phyloP scores from a whole-genome alignment of 2,113 vertebrate species.

The Talpa occidentalis region DNA sequence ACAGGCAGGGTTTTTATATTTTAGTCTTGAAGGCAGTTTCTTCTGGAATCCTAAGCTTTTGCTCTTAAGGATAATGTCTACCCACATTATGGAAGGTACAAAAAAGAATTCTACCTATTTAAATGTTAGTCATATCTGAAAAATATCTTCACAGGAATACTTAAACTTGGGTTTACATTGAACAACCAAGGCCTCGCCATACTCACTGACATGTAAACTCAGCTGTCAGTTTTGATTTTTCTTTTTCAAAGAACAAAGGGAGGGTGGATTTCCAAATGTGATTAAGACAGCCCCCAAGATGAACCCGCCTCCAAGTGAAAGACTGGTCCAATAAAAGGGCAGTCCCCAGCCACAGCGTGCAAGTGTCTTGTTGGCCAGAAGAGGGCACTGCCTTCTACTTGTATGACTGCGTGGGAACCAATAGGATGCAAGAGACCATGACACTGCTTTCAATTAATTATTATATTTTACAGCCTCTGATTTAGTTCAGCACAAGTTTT shows the following conservation, averaged over 20 bases:
- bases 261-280: neutral
- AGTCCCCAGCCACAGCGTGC: neutral
- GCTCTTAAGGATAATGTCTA: neutral
- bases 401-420: neutral
- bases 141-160: neutral
- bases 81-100: neutral
- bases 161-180: neutral
- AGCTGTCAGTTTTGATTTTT: neutral
- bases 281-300: neutral
- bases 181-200: neutral
- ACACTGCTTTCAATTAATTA: neutral
- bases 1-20: neutral
- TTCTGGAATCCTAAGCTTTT: slow-evolving; percentile 18
- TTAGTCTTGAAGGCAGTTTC: neutral
- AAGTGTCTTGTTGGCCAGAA: slow-evolving; percentile 35
- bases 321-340: accelerated
- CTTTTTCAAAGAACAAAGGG: neutral
- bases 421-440: neutral
- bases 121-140: neutral
- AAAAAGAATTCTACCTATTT: neutral
- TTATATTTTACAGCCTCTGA: neutral
- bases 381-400: slow-evolving; percentile 62
- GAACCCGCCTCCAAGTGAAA: neutral
- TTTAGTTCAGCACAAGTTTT: neutral
- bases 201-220: neutral